These are phyloP conservation scores for Limnothrissa miodon DNA, from an alignment of 2,113 vertebrate genomes.

Conservation along the genomic window DNA sequence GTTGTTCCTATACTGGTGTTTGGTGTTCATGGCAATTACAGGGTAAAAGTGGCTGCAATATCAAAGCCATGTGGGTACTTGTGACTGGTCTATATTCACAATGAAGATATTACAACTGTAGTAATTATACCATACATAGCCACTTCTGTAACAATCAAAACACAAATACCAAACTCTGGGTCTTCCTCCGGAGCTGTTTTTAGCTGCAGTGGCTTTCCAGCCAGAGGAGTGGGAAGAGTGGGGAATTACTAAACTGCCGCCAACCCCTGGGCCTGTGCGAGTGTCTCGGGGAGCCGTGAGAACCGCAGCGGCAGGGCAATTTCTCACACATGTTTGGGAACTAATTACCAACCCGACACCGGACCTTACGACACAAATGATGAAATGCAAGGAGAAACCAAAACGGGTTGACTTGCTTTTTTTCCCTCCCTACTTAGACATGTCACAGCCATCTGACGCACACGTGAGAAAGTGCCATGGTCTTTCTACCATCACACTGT, in stretches of 20 bases:
- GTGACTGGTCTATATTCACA: neutral
- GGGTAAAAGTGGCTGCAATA: too few species aligned
- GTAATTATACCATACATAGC: neutral
- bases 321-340: constrained; percentile 52
- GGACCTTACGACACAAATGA: constrained; percentile 39
- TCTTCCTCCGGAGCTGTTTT: neutral
- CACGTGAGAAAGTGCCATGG: neutral
- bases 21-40: too few species aligned
- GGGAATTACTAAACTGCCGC: neutral
- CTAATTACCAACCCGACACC: constrained; percentile 35
- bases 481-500: constrained; percentile 30
- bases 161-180: neutral
- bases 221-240: neutral
- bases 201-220: neutral
- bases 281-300: constrained; percentile 35
- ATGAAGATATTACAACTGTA: neutral
- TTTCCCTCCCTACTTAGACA: neutral
- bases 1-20: too few species aligned
- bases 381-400: constrained; percentile 31
- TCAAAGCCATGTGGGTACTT: neutral
- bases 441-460: neutral
- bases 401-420: constrained; percentile 23
- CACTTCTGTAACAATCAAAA: neutral
- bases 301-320: constrained; percentile 42
- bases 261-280: neutral